Evolutionary conservation across 2,888 invertebrate genomes (phyloP), one percentile per base, ranked within the genome.

Genomic region (Cephus nigrinus): DNA sequence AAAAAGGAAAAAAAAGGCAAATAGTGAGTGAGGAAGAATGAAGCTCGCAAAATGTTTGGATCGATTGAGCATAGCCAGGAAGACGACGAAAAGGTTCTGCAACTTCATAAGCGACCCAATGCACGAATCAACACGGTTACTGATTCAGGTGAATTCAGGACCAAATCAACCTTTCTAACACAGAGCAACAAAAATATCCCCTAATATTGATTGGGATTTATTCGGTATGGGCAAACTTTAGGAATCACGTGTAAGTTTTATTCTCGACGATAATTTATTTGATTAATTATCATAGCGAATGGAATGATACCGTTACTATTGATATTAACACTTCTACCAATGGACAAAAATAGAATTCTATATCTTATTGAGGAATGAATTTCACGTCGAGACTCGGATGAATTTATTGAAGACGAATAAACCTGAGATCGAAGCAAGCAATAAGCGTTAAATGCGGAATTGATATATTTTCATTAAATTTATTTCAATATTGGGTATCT

Each of bases 61-160:
- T 77, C 75, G 76, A 79, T 82, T 81, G 55, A 85, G 86, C 83
- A 82, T 80, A 84, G 80, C 83, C 77, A 80, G 85, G 87, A 86
- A 84, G 84, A 81, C 82, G 85, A 84, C 82, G 85, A 83, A 84
- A 84, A 85, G 82, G 85, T 81, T 85, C 85, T 69, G 83, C 86
- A 84, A 86, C 86, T 23, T 55, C 9, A 23, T 55, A 55, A 55
- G 23, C 9, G 84, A 87, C 79, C 86, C 84, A 84, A 87, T 86
- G 83, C 87, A 84, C 23, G 55, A 55, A 55, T 85, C 89, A 84
- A 80, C 90, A 86, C 87, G 88, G 89, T 90, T 90, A 89, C 88
- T 90, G 89, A 90, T 88, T 90, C 90, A 90, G 90, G 90, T 90
- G 90, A 90, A 90, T 90, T 90, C 90, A 89, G 90, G 90, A 88